phyloP scores from a whole-genome alignment of 2,113 vertebrate genomes.

The Toxotes chatareus region DNA sequence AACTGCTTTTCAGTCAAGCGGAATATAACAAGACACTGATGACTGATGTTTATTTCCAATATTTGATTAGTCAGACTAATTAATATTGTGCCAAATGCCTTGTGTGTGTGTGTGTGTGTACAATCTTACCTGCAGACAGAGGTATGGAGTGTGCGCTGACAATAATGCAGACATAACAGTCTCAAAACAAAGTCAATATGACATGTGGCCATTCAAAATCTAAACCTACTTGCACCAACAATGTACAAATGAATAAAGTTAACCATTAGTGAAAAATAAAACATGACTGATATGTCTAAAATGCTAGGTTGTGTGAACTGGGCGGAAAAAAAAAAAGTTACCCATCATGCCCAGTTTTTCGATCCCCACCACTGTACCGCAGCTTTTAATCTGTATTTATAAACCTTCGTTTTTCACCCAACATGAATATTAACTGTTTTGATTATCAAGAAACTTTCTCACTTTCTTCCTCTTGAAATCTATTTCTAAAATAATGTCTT shows the following conservation, averaged over 20 bases:
- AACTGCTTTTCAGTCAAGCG: neutral
- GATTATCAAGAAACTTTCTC: neutral
- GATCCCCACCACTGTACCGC: too few relatives aligned
- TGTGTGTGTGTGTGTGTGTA: neutral
- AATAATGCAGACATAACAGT: neutral
- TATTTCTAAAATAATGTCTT: conserved; percentile 26
- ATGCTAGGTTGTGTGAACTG: neutral
- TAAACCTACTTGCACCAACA: neutral
- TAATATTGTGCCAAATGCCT: neutral
- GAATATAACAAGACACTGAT: neutral
- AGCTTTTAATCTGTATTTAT: neutral
- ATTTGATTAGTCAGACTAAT: conserved; percentile 36
- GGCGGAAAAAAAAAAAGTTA: neutral
- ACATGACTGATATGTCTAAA: neutral
- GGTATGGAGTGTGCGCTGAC: neutral
- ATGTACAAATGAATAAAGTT: neutral
- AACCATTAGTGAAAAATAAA: neutral
- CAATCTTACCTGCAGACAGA: neutral
- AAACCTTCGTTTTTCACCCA: neutral
- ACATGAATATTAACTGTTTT: neutral
- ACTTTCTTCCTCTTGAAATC: neutral
- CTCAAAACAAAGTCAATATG: conserved; percentile 1
- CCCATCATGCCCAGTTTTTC: neutral
- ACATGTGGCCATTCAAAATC: neutral
- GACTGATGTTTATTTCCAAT: conserved; percentile 16